Conservation (phyloP, 2,113 vertebrate species). For the Clarias macrocephalus region DNA sequence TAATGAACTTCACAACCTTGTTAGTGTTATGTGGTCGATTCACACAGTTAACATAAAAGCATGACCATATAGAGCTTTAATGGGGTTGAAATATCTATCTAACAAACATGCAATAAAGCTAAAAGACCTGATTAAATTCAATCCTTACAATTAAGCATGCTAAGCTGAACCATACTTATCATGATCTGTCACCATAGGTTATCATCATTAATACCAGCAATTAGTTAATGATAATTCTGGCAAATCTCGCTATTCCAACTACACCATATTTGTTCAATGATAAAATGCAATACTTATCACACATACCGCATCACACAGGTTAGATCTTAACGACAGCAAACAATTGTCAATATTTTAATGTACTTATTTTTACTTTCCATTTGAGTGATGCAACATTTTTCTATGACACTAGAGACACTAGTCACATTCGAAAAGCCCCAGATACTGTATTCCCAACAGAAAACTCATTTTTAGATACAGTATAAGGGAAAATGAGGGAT, state of each 20-base stretch:
- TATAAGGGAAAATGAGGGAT: background rate
- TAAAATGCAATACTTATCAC: background rate
- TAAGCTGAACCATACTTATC: background rate
- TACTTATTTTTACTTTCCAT: background rate
- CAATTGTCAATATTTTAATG: background rate
- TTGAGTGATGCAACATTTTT: background rate
- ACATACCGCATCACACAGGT: background rate
- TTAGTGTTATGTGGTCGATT: constrained; percentile 12
- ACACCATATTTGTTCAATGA: background rate
- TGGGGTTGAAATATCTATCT: background rate
- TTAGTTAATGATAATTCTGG: background rate
- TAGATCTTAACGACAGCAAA: background rate
- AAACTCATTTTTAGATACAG: background rate
- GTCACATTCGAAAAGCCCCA: background rate
- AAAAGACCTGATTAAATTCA: background rate
- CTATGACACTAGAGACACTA: background rate
- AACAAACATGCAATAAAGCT: background rate
- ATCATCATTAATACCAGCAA: background rate
- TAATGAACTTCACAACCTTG: background rate
- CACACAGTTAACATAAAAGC: background rate
- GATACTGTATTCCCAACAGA: background rate
- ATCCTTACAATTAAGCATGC: background rate
- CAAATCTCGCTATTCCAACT: background rate
- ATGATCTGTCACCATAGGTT: background rate
- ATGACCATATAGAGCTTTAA: background rate